phyloP scores from a whole-genome alignment of 2,888 invertebrate genomes.

The Seladonia tumulorum region DNA sequence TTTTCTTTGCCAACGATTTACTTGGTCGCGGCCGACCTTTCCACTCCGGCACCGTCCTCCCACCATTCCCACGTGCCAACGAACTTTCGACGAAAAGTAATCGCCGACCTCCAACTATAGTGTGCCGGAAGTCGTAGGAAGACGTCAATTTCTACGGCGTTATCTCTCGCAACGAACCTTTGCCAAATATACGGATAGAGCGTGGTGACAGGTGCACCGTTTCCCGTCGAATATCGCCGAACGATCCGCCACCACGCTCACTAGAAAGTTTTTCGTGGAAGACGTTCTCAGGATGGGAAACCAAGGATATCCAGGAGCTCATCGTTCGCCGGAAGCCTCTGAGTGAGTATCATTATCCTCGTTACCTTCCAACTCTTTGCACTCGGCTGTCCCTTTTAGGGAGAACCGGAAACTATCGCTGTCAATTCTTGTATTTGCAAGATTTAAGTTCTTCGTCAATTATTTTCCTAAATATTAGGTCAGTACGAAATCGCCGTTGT shows the following conservation, averaged over 20 bases:
- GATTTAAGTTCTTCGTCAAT: too few species aligned
- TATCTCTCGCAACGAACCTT: slow-evolving; percentile 51
- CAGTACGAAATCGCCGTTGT: too few species aligned
- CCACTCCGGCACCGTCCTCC: slow-evolving; percentile 56
- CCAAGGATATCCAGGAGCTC: slow-evolving; percentile 2
- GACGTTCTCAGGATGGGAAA: background rate
- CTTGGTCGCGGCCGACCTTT: slow-evolving; percentile 52
- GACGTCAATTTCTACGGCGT: slow-evolving; percentile 75
- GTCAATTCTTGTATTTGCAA: background rate
- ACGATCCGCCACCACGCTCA: background rate
- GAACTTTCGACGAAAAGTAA: slow-evolving; percentile 79
- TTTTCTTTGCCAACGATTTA: background rate
- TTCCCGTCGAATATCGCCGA: slow-evolving; percentile 13
- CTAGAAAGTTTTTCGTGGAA: background rate
- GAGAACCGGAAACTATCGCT: background rate
- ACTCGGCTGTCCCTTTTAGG: background rate
- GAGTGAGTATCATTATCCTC: slow-evolving; percentile 40
- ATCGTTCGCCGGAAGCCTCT: background rate
- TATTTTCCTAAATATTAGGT: too few species aligned
- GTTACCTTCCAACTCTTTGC: background rate
- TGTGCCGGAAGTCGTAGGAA: slow-evolving; percentile 81
- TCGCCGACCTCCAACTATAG: slow-evolving; percentile 73
- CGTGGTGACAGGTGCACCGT: slow-evolving; percentile 5
- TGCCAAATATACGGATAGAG: slow-evolving; percentile 34
- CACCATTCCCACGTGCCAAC: slow-evolving; percentile 70